phyloP scores from a whole-genome alignment of 2,113 vertebrate genomes.

The Kryptolebias marmoratus region DNA sequence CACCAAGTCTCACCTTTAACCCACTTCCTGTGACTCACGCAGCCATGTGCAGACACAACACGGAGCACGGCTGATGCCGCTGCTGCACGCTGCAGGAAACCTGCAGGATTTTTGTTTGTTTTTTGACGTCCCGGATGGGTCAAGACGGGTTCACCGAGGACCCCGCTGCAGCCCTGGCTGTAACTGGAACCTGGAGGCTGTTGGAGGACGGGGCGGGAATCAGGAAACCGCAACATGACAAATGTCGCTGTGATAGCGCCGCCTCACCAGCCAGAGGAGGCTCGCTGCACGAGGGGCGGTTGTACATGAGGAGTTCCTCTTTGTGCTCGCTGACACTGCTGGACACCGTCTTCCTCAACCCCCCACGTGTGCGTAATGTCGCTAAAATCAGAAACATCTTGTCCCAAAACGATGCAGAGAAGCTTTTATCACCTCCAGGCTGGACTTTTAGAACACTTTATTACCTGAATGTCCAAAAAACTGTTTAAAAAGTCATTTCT shows the following conservation, averaged over 20 bases:
- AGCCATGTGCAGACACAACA: constrained; percentile 7
- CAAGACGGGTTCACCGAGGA: constrained; percentile 11
- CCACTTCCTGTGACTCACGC: constrained; percentile 64
- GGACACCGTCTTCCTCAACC: no score
- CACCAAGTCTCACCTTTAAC: constrained; percentile 52
- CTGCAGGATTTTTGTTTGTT: not conserved
- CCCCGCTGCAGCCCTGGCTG: constrained; percentile 28
- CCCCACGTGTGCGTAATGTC: no score
- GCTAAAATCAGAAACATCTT: no score
- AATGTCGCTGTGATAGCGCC: constrained; percentile 65
- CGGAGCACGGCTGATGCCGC: not conserved
- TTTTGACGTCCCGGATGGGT: not conserved
- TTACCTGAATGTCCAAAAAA: no score
- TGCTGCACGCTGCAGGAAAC: constrained; percentile 13
- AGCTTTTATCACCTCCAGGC: no score
- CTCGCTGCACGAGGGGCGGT: constrained; percentile 20
- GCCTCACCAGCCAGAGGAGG: constrained; percentile 57
- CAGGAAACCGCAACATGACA: constrained; percentile 75
- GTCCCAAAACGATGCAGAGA: no score
- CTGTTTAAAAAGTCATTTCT: no score
- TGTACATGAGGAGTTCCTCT: constrained; percentile 50
- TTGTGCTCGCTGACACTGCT: constrained; percentile 1
- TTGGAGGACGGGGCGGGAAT: constrained; percentile 29
- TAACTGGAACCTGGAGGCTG: constrained; percentile 65
- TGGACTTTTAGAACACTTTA: no score